Base-by-base conservation (phyloP, 2,113 vertebrate genomes). In the Engystomops pustulosus region DNA sequence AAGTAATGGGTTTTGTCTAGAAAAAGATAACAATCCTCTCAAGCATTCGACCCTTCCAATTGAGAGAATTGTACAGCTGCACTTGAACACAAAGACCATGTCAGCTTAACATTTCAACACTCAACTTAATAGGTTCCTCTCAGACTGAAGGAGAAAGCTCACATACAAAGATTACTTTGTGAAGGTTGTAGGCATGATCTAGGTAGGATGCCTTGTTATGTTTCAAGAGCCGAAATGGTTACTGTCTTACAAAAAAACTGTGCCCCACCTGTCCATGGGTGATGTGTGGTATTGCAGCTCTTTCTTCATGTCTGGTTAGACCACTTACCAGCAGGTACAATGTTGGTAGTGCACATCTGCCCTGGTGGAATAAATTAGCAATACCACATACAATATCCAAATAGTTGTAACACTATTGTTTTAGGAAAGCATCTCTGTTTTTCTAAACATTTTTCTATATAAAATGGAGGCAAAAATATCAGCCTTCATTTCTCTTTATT, bases 61-160 rank as follows among this genome's bases (percentile, higher is more conserved):
- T 88, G 88, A 88, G 86, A 82, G 88, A 88, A 87, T 83, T 86
- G 85, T 83, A 27, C 70, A 86, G 88, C 88, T 87, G 76, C 88
- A 81, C 88, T 86, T 86, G 83, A 87, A 87, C n/a, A 3, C 80
- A 83, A 84, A 86, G 84, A 88, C 88, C 60, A 25, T 85, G 87
- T 90, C 88, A 85, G 86, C 89, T 91, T 85, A 38, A 76, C 86
- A 85, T 90, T 89, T 91, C 83, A 91, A 88, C 87, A 72, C 89
- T 88, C 82, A 80, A 86, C 89, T 91, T 87, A 85, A 89, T 90
- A 87, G 87, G 88, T 27, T 87, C 91, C 91, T 93, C 90, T 92
- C 91, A 91, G 89, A 80, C 89, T 90, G 85, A 83, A 32, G 89
- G 88, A 87, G 15, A 68, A 60, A 53, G 32, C 47, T 27, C 34